Conservation (phyloP, 2,113 vertebrate species). For the Rostratula benghalensis region DNA sequence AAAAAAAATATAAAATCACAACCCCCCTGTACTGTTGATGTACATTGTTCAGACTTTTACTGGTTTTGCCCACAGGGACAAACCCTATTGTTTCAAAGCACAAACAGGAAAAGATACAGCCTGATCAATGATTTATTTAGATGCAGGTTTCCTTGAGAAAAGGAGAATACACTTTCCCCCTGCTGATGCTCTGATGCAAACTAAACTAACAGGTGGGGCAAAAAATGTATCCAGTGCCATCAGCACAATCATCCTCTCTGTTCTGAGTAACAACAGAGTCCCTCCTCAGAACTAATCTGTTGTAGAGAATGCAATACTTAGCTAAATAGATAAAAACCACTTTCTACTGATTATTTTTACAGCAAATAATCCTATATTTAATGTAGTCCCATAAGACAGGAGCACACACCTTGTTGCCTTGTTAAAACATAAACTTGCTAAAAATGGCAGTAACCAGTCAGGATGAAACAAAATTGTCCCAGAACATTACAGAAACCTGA, state of each 20-base stretch:
- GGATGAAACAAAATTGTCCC: neutral
- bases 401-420: neutral
- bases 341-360: neutral
- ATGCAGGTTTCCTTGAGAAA: neutral
- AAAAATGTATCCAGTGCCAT: neutral
- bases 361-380: neutral
- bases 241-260: neutral
- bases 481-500: neutral
- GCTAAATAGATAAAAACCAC: neutral
- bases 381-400: neutral
- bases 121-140: neutral
- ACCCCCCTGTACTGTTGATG: neutral
- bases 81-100: neutral
- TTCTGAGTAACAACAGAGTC: neutral
- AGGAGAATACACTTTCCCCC: neutral
- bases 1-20: neutral
- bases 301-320: neutral
- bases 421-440: neutral
- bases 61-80: neutral
- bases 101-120: neutral
- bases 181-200: neutral
- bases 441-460: neutral
- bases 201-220: neutral
- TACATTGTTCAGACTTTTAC: neutral
- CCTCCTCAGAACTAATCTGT: neutral